Evolutionary conservation across 2,888 invertebrate genomes (phyloP).

Genomic region (Sphinx pinastri): DNA sequence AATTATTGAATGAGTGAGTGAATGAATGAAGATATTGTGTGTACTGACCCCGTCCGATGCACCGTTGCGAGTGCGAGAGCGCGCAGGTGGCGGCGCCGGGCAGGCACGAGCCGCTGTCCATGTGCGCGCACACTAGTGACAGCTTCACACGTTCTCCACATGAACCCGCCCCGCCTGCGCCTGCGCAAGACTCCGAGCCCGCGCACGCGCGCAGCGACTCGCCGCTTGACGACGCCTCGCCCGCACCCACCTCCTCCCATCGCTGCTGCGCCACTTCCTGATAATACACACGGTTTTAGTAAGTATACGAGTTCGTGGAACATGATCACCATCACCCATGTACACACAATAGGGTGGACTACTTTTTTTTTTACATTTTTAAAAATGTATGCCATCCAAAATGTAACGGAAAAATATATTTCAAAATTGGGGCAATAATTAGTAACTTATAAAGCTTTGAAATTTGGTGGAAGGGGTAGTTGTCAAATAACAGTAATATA

Average conservation of each 20-base stretch:
- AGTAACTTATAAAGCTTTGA: too few relatives aligned
- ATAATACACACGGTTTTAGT: too few relatives aligned
- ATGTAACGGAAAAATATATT: too few relatives aligned
- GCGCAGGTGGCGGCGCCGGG: conserved; percentile 69
- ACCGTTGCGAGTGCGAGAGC: conserved; percentile 71
- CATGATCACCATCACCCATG: background rate
- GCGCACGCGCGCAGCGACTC: conserved; percentile 52
- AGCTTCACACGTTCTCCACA: conserved; percentile 64
- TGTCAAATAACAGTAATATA: too few relatives aligned
- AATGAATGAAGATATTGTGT: too few relatives aligned
- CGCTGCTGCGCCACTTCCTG: conserved; percentile 73
- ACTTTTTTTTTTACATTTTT: too few relatives aligned
- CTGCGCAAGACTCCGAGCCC: conserved; percentile 53
- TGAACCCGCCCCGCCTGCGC: conserved; percentile 55
- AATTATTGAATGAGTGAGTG: background rate
- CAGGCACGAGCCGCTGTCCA: conserved; percentile 76
- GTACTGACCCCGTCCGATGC: conserved; percentile 72
- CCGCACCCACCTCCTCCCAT: conserved; percentile 68
- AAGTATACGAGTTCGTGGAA: background rate
- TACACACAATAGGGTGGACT: background rate
- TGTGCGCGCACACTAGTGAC: conserved; percentile 71
- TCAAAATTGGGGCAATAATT: too few relatives aligned
- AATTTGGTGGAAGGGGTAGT: too few relatives aligned
- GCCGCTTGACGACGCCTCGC: conserved; percentile 65
- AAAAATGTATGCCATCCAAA: too few relatives aligned